Conservation (phyloP, 2,888 invertebrate genomes). For the Chymomyza caudatula region DNA sequence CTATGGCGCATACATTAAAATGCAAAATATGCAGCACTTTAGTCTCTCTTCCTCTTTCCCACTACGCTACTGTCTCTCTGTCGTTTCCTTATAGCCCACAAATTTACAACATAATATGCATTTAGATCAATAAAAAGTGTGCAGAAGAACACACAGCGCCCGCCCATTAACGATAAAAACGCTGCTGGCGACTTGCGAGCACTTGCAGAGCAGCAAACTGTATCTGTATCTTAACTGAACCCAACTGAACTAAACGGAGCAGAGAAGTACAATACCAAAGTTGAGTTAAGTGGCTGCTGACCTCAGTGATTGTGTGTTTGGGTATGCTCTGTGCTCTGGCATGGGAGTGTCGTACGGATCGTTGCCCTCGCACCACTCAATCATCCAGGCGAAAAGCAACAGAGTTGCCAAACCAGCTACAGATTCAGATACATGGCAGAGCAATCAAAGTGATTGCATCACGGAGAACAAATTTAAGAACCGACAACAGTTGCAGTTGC, state of each 20-base stretch:
- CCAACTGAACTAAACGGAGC: slow-evolving; percentile 2
- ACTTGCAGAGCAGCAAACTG: not conserved
- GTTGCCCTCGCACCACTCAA: slow-evolving; percentile 45
- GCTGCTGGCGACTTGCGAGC: not conserved
- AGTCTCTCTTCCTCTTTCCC: not conserved
- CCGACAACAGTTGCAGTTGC: slow-evolving; percentile 50
- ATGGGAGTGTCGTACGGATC: slow-evolving; percentile 33
- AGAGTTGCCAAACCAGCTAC: slow-evolving; percentile 3
- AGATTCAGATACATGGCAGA: slow-evolving; percentile 9
- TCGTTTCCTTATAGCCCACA: not conserved
- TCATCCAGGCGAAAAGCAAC: slow-evolving; percentile 28
- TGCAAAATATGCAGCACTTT: slow-evolving; percentile 4
- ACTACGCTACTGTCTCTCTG: not conserved
- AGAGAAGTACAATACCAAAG: slow-evolving; percentile 46
- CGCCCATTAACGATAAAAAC: not conserved
- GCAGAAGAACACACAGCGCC: slow-evolving; percentile 28
- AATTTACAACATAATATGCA: slow-evolving; percentile 40
- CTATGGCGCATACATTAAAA: slow-evolving; percentile 7
- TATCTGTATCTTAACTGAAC: slow-evolving; percentile 11
- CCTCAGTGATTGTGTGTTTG: slow-evolving; percentile 36
- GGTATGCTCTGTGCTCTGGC: slow-evolving; percentile 22
- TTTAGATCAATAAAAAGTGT: slow-evolving; percentile 61
- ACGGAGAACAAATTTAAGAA: slow-evolving; percentile 75
- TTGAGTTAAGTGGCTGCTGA: slow-evolving; percentile 32
- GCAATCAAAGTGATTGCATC: slow-evolving; percentile 69